A percentile compares a stretch with the other conserved stretches of the same genome.
These are phyloP conservation scores for Hydropsyche tenuis DNA, from an alignment of 1,140 invertebrate genomes.

Conservation along the genomic window DNA sequence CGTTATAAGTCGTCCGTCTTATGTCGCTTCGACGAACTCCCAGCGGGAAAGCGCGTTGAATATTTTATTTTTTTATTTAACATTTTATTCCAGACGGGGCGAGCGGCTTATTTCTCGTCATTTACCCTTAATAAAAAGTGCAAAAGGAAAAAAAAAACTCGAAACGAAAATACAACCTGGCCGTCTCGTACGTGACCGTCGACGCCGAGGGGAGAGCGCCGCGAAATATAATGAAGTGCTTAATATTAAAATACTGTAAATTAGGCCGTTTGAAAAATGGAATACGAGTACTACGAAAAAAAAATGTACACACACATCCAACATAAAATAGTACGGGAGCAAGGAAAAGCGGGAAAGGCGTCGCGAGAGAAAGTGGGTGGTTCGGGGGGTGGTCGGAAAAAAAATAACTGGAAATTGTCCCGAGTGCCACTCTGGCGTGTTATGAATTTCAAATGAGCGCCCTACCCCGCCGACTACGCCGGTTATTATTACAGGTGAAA, in stretches of 20 bases:
- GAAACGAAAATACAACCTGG: constrained; percentile 29
- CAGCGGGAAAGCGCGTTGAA: not conserved
- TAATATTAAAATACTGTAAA: constrained; percentile 51
- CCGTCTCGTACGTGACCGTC: constrained; percentile 15
- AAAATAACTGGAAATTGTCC: constrained; percentile 47
- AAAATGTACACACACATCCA: not conserved
- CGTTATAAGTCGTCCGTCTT: constrained; percentile 10
- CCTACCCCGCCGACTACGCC: constrained; percentile 1
- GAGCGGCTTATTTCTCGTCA: not conserved
- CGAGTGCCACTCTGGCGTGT: constrained; percentile 46
- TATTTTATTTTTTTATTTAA: not conserved
- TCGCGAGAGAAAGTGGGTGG: not conserved
- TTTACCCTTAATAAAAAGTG: constrained; percentile 31
- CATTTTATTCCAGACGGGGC: not conserved
- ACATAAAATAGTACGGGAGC: too few relatives aligned
- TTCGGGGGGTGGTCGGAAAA: constrained; percentile 26
- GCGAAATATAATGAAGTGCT: constrained; percentile 47
- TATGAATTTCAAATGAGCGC: constrained; percentile 49
- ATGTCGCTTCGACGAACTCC: not conserved
- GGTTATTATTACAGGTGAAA: constrained; percentile 42
- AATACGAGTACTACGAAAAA: constrained; percentile 27
- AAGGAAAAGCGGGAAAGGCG: not conserved
- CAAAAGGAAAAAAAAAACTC: not conserved
- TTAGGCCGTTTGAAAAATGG: constrained; percentile 46
- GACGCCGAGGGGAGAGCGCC: constrained; percentile 15